A percentile compares a stretch with the other conserved stretches of the same genome.
Conservation (phyloP, 2,888 invertebrate genomes). For the Tryphoninae sp. region DNA sequence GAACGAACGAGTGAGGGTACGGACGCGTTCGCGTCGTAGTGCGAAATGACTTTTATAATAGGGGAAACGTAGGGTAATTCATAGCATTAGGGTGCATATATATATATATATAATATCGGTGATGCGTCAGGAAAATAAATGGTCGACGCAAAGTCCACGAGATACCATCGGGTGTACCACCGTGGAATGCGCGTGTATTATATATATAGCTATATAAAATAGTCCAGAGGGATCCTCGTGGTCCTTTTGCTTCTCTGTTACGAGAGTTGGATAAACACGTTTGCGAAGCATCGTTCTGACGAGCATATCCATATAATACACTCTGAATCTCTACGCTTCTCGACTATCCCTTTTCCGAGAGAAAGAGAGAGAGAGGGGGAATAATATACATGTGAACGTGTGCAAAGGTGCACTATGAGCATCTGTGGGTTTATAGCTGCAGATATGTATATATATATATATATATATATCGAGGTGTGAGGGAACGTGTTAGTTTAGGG, state of each 20-base stretch:
- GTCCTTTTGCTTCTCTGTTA: not conserved
- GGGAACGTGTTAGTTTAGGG: not conserved
- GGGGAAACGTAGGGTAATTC: constrained; percentile 58
- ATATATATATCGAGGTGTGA: constrained; percentile 12
- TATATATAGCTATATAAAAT: not conserved
- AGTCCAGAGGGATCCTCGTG: not conserved
- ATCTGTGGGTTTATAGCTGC: not conserved
- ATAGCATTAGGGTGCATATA: constrained; percentile 4
- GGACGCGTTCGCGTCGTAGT: constrained; percentile 66
- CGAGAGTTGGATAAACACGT: constrained; percentile 4
- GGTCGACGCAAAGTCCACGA: constrained; percentile 13
- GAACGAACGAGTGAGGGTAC: constrained; percentile 68
- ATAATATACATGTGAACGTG: constrained; percentile 13
- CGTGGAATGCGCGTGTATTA: no score
- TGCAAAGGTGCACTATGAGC: not conserved
- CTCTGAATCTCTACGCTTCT: constrained; percentile 4
- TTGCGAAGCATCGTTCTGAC: constrained; percentile 16
- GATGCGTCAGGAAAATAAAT: constrained; percentile 34
- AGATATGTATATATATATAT: not conserved
- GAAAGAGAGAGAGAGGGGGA: not conserved
- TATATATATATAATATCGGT: not conserved
- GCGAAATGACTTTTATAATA: constrained; percentile 78
- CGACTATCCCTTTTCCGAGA: not conserved
- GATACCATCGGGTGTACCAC: not conserved
- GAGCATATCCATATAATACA: constrained; percentile 26